A percentile compares a stretch with the other conserved stretches of the same genome.
phyloP scores from a whole-genome alignment of 2,888 invertebrate genomes.

The Ctena decussata region DNA sequence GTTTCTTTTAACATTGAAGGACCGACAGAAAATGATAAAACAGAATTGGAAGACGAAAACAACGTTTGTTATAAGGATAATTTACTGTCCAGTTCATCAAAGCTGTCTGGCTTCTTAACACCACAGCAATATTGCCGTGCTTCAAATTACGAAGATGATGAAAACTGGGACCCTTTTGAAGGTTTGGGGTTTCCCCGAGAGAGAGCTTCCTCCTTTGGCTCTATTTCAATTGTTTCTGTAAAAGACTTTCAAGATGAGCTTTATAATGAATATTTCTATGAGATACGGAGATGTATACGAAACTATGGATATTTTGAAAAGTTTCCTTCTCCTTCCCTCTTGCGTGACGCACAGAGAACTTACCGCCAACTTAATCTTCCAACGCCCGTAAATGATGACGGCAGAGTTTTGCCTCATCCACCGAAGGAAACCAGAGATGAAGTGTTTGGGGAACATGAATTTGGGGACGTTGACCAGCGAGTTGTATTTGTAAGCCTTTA shows the following conservation, averaged over 20 bases:
- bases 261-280: constrained; percentile 43
- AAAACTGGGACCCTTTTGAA: constrained; percentile 43
- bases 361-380: constrained; percentile 46
- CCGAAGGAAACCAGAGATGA: constrained; percentile 47
- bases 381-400: constrained; percentile 48
- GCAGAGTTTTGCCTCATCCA: constrained; percentile 51
- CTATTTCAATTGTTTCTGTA: constrained; percentile 47
- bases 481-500: constrained; percentile 37
- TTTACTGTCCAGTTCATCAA: neutral
- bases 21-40: neutral
- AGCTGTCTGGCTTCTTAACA: neutral
- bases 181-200: constrained; percentile 44
- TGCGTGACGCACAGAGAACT: constrained; percentile 44
- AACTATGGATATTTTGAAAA: constrained; percentile 58
- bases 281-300: constrained; percentile 38
- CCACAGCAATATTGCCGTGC: neutral
- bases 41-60: too few relatives aligned
- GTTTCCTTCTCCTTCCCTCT: constrained; percentile 49
- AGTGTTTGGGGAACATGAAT: constrained; percentile 22
- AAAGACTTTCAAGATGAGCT: constrained; percentile 51
- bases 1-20: neutral
- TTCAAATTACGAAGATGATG: neutral
- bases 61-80: neutral
- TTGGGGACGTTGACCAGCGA: constrained; percentile 20
- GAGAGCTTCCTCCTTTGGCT: constrained; percentile 42